Evolutionary conservation across 2,797 vertebrate genomes (phyloP).

Genomic region (Luscinia luscinia): DNA sequence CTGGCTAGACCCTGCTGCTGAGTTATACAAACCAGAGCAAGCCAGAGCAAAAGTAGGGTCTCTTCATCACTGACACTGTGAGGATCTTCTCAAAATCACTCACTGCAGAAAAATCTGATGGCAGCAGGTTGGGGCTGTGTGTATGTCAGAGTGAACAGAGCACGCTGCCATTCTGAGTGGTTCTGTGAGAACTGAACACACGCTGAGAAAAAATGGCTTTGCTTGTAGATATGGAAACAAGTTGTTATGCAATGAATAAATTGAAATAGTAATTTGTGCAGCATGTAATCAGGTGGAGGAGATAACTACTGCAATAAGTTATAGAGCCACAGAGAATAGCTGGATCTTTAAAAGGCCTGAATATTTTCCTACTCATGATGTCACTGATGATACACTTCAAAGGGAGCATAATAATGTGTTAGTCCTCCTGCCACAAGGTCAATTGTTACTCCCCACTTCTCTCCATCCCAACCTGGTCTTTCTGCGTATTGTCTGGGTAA

Average conservation of each 20-base stretch:
- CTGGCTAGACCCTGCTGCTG: background rate
- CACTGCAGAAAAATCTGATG: background rate
- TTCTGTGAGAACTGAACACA: background rate
- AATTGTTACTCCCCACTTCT: background rate
- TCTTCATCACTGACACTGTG: background rate
- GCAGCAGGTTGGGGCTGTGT: background rate
- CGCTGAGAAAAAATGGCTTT: background rate
- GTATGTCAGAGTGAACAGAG: background rate
- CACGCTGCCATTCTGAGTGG: rapidly evolving
- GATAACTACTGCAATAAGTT: background rate
- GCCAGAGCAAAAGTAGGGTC: background rate
- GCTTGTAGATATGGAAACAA: background rate
- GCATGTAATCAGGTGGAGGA: background rate
- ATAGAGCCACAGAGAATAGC: background rate
- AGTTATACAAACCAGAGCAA: background rate
- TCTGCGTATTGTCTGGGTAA: background rate
- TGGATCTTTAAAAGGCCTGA: constrained; percentile 1
- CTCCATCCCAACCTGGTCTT: background rate
- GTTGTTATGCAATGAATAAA: background rate
- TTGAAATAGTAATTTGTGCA: background rate
- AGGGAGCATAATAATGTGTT: background rate
- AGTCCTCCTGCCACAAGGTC: background rate
- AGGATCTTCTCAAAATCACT: background rate
- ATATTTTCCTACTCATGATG: background rate
- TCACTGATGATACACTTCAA: background rate